Base-by-base conservation (phyloP, 2,888 invertebrate genomes). In the Dorcus parallelipipedus region DNA sequence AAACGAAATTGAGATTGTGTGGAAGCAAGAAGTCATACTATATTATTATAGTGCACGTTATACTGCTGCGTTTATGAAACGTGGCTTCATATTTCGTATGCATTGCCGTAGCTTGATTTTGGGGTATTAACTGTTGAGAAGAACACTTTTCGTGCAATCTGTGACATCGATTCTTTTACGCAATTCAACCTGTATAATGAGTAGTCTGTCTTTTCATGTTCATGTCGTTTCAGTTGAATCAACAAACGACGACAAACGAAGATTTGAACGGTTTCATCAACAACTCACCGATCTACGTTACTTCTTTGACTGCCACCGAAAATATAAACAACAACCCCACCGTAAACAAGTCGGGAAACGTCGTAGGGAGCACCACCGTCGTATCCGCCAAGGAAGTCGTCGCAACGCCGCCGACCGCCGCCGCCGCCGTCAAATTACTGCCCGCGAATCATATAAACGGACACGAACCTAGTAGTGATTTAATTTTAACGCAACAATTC, bases 241-340 rank as follows among this genome's bases (percentile, higher is more conserved):
- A 84, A 75, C 82, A 83, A 71, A 76, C 79, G 63, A 76, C 79
- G 65, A 68, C 77, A 73, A 79, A 79, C 66, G 84, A 83, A 72
- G 91, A 90, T 69, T 80, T 90, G 64, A 92, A 91, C 84, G 91
- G 91, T 60, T 87, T 91, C 74, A 90, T 90, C 72, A 90, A 89
- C 74, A 89, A 88, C 74, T 88, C 90, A 57, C 89, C 90, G 56
- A 91, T 92, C 67, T 92, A 91, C 83, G 91, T 91, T 67, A 91
- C 91, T 63, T 90, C 90, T 66, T 86, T 89, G 69, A 80, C 79
- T 73, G 81, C 79, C 78, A 81, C 76, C 73, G 81, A 76, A 79
- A 81, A 70, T 77, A 76, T 76, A 78, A 76, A 79, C 80, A 76
- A 82, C 81, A 72, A 79, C 78, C 76, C 80, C 80, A 72, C 80